phyloP scores from a whole-genome alignment of 2,888 invertebrate species.

The Cepaea hortensis region DNA sequence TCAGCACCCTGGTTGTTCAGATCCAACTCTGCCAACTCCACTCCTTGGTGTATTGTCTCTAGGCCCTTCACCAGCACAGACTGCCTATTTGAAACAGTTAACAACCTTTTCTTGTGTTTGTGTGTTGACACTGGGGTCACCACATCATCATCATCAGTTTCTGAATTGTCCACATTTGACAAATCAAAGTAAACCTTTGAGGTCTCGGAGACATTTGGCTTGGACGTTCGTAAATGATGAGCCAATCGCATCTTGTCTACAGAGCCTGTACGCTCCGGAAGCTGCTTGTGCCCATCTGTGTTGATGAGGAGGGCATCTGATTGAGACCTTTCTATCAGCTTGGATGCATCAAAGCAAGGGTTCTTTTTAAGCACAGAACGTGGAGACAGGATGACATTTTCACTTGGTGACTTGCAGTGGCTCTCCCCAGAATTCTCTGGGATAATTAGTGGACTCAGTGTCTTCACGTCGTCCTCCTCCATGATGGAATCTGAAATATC shows the following conservation, averaged over 20 bases:
- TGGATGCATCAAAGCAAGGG: slow-evolving; percentile 58
- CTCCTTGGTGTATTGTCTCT: slow-evolving; percentile 74
- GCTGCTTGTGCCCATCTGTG: slow-evolving; percentile 22
- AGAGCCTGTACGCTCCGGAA: slow-evolving; percentile 46
- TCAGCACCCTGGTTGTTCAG: slow-evolving; percentile 51
- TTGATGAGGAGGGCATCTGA: slow-evolving; percentile 68
- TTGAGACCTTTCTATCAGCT: slow-evolving; percentile 72
- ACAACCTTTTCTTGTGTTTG: slow-evolving; percentile 31
- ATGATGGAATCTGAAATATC: background rate
- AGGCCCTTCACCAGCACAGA: slow-evolving; percentile 60
- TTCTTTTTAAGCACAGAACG: slow-evolving; percentile 37
- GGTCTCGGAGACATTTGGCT: slow-evolving; percentile 70
- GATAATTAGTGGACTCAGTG: background rate
- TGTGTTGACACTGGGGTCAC: slow-evolving; percentile 53
- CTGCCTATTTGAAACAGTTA: slow-evolving; percentile 53
- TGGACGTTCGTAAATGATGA: slow-evolving; percentile 45
- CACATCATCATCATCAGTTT: slow-evolving; percentile 53
- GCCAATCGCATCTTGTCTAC: slow-evolving; percentile 45
- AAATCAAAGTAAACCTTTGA: slow-evolving; percentile 74
- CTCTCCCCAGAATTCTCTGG: background rate
- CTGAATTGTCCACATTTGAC: slow-evolving; percentile 65
- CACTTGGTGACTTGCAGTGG: background rate
- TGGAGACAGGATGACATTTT: slow-evolving; percentile 27
- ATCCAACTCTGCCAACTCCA: slow-evolving; percentile 59
- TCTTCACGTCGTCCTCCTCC: background rate